Conservation (phyloP, 1,140 invertebrate species). For the Dreissena polymorpha region DNA sequence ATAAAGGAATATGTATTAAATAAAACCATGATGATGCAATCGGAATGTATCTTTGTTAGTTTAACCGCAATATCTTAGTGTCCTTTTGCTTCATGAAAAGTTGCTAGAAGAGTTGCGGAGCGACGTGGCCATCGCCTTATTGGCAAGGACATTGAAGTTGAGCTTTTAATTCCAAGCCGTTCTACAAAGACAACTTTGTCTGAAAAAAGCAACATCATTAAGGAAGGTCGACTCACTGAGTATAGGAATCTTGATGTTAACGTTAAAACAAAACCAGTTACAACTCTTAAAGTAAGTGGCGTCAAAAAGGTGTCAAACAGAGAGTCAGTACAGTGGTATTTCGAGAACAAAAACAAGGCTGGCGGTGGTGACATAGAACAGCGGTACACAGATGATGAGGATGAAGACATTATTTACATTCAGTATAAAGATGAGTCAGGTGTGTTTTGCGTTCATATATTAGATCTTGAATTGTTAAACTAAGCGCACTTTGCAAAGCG, state of each 20-base stretch:
- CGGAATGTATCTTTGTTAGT: too few species aligned
- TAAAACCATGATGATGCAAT: too few species aligned
- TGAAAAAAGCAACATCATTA: neutral
- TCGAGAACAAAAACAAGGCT: slow-evolving; percentile 14
- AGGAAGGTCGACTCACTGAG: too few species aligned
- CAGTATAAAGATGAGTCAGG: slow-evolving; percentile 7
- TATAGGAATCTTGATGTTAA: neutral
- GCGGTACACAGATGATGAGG: slow-evolving; percentile 16
- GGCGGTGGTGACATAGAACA: slow-evolving; percentile 15
- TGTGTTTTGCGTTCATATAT: neutral
- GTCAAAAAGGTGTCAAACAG: neutral
- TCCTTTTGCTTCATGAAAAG: neutral
- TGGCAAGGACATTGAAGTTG: neutral
- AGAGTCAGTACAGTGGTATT: slow-evolving; percentile 19
- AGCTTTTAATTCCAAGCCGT: neutral
- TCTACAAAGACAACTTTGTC: neutral
- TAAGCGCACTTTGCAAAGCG: neutral
- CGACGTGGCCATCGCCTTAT: neutral
- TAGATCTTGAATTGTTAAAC: neutral
- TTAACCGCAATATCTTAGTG: too few species aligned
- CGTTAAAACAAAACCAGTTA: neutral
- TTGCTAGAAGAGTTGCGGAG: slow-evolving; percentile 18
- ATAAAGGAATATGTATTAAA: too few species aligned
- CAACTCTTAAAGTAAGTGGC: slow-evolving; percentile 10
- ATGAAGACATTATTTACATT: slow-evolving; percentile 25